Percentiles rank a stretch among this genome's conserved stretches.
phyloP scores from a whole-genome alignment of 2,888 invertebrate species.

The Yponomeuta malinellus region DNA sequence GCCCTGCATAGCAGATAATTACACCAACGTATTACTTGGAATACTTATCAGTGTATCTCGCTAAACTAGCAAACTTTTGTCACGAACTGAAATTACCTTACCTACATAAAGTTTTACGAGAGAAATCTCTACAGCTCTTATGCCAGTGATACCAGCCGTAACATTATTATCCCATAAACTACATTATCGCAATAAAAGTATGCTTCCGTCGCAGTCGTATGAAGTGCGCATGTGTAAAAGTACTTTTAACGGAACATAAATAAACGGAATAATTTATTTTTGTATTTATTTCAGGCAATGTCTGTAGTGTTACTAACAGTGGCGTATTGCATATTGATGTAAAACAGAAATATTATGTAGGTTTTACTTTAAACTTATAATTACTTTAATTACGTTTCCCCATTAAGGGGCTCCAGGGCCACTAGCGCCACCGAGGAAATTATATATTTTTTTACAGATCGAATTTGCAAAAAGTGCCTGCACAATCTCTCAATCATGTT shows the following conservation, averaged over 20 bases:
- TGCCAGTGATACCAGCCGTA: not conserved
- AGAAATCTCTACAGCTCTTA: not conserved
- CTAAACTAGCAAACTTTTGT: not conserved
- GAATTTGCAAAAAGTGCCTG: no score
- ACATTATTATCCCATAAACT: not conserved
- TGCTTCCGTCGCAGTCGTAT: not conserved
- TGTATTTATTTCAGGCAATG: not conserved
- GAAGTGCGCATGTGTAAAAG: not conserved
- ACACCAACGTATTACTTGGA: no score
- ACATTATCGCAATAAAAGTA: not conserved
- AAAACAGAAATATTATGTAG: no score
- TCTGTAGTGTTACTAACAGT: not conserved
- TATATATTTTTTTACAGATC: no score
- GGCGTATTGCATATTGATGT: no score
- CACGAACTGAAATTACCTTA: not conserved
- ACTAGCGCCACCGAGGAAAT: no score
- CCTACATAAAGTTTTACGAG: not conserved
- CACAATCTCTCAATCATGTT: no score
- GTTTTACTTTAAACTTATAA: no score
- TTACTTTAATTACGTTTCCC: no score
- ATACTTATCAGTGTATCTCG: not conserved
- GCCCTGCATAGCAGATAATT: no score
- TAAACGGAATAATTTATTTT: not conserved
- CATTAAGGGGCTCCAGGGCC: no score
- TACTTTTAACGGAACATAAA: not conserved